Percentiles rank a stretch among this genome's conserved stretches.
Conservation (phyloP, 2,113 vertebrate genomes). For the Typhlomys cinereus region DNA sequence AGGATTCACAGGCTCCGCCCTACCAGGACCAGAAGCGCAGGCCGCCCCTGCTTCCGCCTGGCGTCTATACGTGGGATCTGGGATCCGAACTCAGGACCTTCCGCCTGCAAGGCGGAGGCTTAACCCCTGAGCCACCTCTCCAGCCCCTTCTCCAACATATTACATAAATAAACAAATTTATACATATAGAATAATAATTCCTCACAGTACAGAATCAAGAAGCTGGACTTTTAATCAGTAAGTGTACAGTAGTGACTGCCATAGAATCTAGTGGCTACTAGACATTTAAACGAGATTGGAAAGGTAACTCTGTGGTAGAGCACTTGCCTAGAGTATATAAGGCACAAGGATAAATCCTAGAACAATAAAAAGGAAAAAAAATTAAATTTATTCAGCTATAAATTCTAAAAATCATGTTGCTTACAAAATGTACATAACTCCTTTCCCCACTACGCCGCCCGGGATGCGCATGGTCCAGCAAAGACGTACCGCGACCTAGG, state of each 20-base stretch:
- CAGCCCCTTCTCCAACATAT: not conserved
- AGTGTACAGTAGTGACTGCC: not conserved
- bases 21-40: too few species aligned
- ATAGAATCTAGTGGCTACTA: not conserved
- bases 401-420: not conserved
- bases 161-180: not conserved
- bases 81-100: not conserved
- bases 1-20: too few species aligned
- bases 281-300: not conserved
- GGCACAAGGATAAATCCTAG: not conserved
- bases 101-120: too few species aligned
- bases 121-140: not conserved
- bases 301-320: not conserved
- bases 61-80: not conserved
- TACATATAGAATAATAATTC: not conserved
- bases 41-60: not conserved
- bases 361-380: not conserved
- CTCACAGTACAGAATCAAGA: not conserved
- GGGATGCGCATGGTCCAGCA: too few species aligned
- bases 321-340: not conserved
- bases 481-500: too few species aligned
- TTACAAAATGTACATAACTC: too few species aligned
- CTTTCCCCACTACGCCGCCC: too few species aligned
- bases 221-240: not conserved
- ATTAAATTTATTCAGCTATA: not conserved